Evolutionary conservation across 2,113 vertebrate genomes (phyloP).

Genomic region (Ammodytes marinus): DNA sequence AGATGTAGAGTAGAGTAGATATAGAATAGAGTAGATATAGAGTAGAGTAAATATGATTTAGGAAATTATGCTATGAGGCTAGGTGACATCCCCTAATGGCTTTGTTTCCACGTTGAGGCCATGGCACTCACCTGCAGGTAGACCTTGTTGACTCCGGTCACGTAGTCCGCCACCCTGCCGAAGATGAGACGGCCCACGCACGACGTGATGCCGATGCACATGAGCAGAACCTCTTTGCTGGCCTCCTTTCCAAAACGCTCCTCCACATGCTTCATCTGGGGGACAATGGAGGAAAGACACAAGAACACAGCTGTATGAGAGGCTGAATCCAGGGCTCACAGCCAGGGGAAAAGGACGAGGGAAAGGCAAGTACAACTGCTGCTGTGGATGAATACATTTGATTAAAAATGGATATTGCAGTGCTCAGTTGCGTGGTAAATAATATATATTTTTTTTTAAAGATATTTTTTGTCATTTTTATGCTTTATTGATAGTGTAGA

Average conservation of each 20-base stretch:
- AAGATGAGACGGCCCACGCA: slow-evolving; percentile 93
- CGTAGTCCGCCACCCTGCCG: slow-evolving; percentile 92
- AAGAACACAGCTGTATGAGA: background rate
- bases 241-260: slow-evolving; percentile 84
- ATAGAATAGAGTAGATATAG: too few relatives aligned
- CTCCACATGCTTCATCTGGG: slow-evolving; percentile 93
- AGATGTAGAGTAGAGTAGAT: too few relatives aligned
- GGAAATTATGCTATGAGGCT: too few relatives aligned
- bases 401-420: too few relatives aligned
- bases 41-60: too few relatives aligned
- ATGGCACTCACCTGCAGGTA: slow-evolving; percentile 91
- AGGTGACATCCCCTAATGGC: background rate
- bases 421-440: background rate
- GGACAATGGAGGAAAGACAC: slow-evolving; percentile 1
- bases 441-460: background rate
- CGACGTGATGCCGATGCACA: slow-evolving; percentile 95
- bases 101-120: background rate
- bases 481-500: too few relatives aligned
- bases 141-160: slow-evolving; percentile 93
- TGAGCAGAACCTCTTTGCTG: slow-evolving; percentile 91
- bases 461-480: too few relatives aligned
- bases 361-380: background rate
- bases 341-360: background rate
- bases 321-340: background rate
- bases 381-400: background rate